Base-by-base conservation (phyloP, 2,888 invertebrate species). In the Rhopalosiphum nymphaeae region DNA sequence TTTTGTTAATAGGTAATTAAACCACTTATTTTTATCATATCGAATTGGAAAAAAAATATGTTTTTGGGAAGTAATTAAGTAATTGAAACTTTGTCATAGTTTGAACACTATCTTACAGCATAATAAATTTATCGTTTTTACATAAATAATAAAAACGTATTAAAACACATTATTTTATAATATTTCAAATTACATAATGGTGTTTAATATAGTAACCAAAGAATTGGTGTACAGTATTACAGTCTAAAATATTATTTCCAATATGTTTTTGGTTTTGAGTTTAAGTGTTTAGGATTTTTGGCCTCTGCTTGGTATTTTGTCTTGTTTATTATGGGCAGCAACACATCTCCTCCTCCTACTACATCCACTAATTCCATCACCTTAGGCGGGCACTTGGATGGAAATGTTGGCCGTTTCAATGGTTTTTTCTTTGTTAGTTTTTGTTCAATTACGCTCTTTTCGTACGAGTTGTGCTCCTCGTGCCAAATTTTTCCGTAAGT, bases 401-500 rank as follows among this genome's bases (percentile, higher is more conserved):
- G 78, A 85, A 85, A 89, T 3, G 57, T 85, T 13, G 84, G 89
- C 46, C 56, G 78, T 89, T 89, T 89, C 1, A 90, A 56, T n/a
- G 26, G 10, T 56, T 84, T 89, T 93, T 90, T 56, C 36, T 93
- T 85, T 9, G 21, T 29, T 1, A 89, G 3, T 26, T 29, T 85
- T 44, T 90, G 1, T 16, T 85, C 57, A 26, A 93, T 93, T 13
- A 93, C 89, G 9, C 16, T 84, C 7, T 85, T 78, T 29, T 85
- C 46, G 16, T 93, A 93, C 4, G 29, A 5, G 9, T 89, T n/a
- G 36, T 89, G 57, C 44, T 93, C 89, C 10, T 85, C 46, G 36
- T 93, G 84, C 89, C 93, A 93, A 46, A 89, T 89, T 61, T 85
- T 93, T 10, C 57, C 57, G 13, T 93, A 93, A 46, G 84, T 29